Evolutionary conservation across 2,888 invertebrate species (phyloP), one percentile per base, ranked within the genome.

Genomic region (Pandemis cinnamomeana): DNA sequence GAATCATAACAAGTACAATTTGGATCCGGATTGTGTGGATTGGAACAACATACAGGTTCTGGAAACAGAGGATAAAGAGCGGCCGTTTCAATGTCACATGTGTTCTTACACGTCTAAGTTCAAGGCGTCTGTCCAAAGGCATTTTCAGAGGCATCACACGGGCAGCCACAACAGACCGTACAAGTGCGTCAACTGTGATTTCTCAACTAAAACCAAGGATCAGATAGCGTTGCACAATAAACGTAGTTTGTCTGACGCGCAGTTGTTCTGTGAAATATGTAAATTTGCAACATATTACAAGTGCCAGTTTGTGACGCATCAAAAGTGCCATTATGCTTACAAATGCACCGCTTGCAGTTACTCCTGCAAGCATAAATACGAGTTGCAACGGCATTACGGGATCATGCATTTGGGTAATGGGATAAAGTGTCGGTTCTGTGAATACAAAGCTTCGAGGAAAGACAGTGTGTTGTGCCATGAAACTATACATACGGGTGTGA

Each of bases 201-300:
- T 91, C 55, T 85, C 88, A 0, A 90, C 91, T 0, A 91, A 91
- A 82, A 92, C 91, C 0, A 89, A 90, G 78, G 92, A 92, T 13
- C 89, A 91, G 58, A 90, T 91, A 7, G 78, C 87, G 0, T 76
- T 91, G 11, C 92, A 92, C 63, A 89, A 86, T n/a, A 91, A 90
- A 75, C 72, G 91, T 0, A 91, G 90, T 63, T 79, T 82, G 10
- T 85, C 87, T 0, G 82, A 84, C 0, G 60, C 72, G 0, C 6
- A 67, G 0, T 66, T 91, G 0, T 69, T 10, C 0, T 92, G 92
- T 63, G 75, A 76, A 2, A 72, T 71, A 0, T 91, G 92, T 67
- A 62, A 80, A 0, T 91, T 86, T 48, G 76, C 79, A 0, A 88
- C 91, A 0, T 72, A 76, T 0, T 90, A 82, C 77, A 91, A 90